Evolutionary conservation across 2,888 invertebrate species (phyloP).

Genomic region (Sarcophaga caerulescens): DNA sequence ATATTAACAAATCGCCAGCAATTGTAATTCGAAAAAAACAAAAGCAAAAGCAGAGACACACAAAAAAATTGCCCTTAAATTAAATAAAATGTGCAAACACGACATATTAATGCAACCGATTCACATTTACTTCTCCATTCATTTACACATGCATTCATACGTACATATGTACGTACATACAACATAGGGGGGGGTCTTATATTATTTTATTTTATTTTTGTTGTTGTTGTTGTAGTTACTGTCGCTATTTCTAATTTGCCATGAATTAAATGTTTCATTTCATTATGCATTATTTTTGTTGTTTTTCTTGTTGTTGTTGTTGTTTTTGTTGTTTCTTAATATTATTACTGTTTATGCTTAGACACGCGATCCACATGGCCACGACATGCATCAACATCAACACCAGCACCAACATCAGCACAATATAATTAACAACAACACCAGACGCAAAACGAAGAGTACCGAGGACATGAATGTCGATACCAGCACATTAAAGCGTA

Average conservation of each 20-base stretch:
- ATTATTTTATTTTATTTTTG: constrained; percentile 25
- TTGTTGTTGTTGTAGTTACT: constrained; percentile 17
- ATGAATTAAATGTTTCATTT: constrained; percentile 76
- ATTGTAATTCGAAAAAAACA: constrained; percentile 7
- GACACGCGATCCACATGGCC: constrained; percentile 87
- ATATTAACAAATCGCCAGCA: not conserved
- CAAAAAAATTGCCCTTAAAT: constrained; percentile 22
- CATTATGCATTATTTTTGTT: constrained; percentile 15
- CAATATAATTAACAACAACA: constrained; percentile 88
- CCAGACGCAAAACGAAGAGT: constrained; percentile 92
- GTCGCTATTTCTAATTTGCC: constrained; percentile 11
- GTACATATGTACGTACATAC: not conserved
- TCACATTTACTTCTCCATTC: constrained; percentile 14
- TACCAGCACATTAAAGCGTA: constrained; percentile 91
- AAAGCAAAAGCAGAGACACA: not conserved
- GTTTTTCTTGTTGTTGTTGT: too few species aligned
- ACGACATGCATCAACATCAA: constrained; percentile 83
- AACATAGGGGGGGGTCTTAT: not conserved
- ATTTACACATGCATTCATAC: not conserved
- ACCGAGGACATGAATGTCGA: constrained; percentile 91
- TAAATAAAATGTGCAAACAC: constrained; percentile 51
- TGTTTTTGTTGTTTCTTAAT: too few species aligned
- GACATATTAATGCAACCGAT: constrained; percentile 47
- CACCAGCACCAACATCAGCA: constrained; percentile 85
- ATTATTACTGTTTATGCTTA: constrained; percentile 68